phyloP scores from a whole-genome alignment of 1,140 invertebrate genomes.

The Elymnias hypermnestra region DNA sequence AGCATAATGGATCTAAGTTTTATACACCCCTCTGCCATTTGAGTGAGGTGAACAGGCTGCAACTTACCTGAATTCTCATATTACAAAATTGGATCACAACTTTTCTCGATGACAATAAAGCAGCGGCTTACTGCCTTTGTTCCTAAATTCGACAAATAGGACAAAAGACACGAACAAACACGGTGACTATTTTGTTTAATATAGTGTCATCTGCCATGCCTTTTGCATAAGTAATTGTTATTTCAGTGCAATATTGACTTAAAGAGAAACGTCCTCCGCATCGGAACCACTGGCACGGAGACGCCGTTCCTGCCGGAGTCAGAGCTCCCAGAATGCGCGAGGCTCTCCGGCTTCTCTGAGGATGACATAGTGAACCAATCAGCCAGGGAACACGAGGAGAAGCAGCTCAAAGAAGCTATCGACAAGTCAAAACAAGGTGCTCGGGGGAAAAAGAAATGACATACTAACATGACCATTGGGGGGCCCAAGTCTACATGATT shows the following conservation, averaged over 20 bases:
- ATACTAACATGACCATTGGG: no score
- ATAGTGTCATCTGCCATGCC: no score
- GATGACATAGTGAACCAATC: constrained; percentile 74
- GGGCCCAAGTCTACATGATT: no score
- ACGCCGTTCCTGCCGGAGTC: constrained; percentile 93
- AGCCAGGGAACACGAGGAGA: constrained; percentile 46
- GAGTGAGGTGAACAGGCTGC: not conserved
- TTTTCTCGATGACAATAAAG: no score
- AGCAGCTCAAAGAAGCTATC: constrained; percentile 67
- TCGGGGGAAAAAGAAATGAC: constrained; percentile 51
- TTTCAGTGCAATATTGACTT: constrained; percentile 94
- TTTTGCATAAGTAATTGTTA: no score
- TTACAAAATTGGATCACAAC: not conserved
- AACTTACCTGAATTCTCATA: not conserved
- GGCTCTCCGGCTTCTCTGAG: constrained; percentile 76
- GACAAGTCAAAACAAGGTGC: constrained; percentile 75
- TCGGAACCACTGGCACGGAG: constrained; percentile 96
- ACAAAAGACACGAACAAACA: no score
- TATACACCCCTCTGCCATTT: no score
- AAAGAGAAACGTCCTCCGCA: constrained; percentile 90
- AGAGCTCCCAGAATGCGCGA: constrained; percentile 83
- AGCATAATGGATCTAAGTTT: no score
- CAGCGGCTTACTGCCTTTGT: no score
- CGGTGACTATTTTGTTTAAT: no score
- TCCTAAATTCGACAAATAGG: no score